Base-by-base conservation (phyloP, 2,888 invertebrate species). In the Hipparchia sbordonii region DNA sequence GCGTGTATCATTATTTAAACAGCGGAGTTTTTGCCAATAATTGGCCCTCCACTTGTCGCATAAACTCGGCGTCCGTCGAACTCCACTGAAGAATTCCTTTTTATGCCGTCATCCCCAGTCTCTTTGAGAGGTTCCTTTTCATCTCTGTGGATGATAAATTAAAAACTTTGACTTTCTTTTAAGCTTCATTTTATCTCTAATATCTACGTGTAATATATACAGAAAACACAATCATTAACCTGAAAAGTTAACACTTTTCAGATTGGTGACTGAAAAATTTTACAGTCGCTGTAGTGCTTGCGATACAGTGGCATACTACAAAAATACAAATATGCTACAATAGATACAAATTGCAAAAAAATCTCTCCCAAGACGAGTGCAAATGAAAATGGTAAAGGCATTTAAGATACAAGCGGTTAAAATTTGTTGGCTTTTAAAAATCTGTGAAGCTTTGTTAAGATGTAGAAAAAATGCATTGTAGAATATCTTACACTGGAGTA, bases 11-110 rank as follows among this genome's bases (percentile, higher is more conserved):
- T 48, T 54, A 63, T 79, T 89, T 95, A 97, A 81, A 98, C 98
- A 70, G 97, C 97, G n/a, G 98, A 98, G 88, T 98, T 97, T 93
- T 98, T 97, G 80, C 97, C 97, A 83, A 97, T 97, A 81, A 97
- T 96, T 81, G 96, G 97, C 73, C 97, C 97, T 75, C 97, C 97
- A 74, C 97, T 96, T 84, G 97, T 97, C 60, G 97, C 96, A 83
- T 97, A 96, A 54, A 97, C 97, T 81, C 96, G 95, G 82, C 96
- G 96, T 5, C 97, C 97, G 82, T 97, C 97, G 85, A 96, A 97
- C 85, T 97, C 97, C 39, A 97, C 96, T 39, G 97, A 96, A 72
- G 96, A 96, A 81, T 97, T 96, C 77, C 96, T 95, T 83, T 96
- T 97, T 79, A 96, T 92, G 72, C 95, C 96, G 67, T 95, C 96